Base-by-base conservation (phyloP, 2,113 vertebrate genomes). In the Sciurus niger region DNA sequence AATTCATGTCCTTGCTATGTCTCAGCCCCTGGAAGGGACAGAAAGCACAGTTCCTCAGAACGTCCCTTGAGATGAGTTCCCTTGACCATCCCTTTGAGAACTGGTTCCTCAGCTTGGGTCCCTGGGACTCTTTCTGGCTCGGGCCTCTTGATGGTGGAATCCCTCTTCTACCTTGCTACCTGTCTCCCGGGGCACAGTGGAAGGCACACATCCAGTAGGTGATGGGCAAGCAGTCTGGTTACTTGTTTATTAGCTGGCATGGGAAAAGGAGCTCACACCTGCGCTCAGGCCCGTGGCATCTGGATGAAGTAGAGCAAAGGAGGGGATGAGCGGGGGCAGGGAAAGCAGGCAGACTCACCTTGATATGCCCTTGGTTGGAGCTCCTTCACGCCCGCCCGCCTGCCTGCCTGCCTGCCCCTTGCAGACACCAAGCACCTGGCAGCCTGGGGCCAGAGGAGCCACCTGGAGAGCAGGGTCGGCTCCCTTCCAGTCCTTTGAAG, bases 271-370 rank as follows among this genome's bases (percentile, higher is more conserved):
- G 22, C 2, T 1, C 9, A 40, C 46, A 11, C 32, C 55, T 76
- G 2, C 46, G 43, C 51, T 48, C 12, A 24, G 34, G 37, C 20
- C 43, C 0, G 0, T 40, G 43, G 73, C 13, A 60, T 63, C 7
- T 77, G 63, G 76, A 63, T 68, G 22, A 73, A 32, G 30, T 4
- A 8, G 48, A 72, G 14, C 60, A 40, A 82, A 63, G 53, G 34
- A 74, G 65, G 55, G 48, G 63, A 48, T 28, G 25, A 10, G 4
- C 40, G 63, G 53, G 68, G 20, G 58, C 51, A 48, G 34, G 37
- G 68, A 48, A 51, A 51, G 68, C 20, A 28, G 32, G 46, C 30
- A 67, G 58, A 32, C 20, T 65, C 32, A 37, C 46, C 22, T 40
- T 22, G 74, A 84, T 51, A 48, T 4, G 9, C 34, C 25, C 40